A percentile compares a stretch with the other conserved stretches of the same genome.
Conservation (phyloP, 1,140 invertebrate genomes). For the Sesamia nonagrioides region DNA sequence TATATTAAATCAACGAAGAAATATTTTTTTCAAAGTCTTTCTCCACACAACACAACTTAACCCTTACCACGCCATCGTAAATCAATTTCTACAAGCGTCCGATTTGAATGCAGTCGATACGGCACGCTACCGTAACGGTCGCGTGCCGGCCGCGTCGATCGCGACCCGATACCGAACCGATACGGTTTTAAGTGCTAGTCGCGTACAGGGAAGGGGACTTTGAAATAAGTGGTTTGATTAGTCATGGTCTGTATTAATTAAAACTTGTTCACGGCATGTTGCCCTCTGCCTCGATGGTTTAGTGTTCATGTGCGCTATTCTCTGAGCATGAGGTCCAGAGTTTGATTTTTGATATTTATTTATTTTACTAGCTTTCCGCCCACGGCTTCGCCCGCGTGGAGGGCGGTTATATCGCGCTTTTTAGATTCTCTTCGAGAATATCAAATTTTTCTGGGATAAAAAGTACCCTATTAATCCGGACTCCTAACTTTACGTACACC, state of each 20-base stretch:
- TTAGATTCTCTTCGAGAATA: too few species aligned
- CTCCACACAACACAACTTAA: conserved; percentile 46
- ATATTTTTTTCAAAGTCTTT: conserved; percentile 17
- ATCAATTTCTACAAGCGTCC: conserved; percentile 59
- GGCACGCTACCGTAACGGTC: conserved; percentile 49
- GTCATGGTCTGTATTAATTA: not conserved
- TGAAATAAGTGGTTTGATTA: not conserved
- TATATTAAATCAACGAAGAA: not conserved
- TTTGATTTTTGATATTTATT: too few species aligned
- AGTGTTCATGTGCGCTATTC: too few species aligned
- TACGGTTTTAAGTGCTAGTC: conserved; percentile 39
- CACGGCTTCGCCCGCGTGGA: too few species aligned
- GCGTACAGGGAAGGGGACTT: conserved; percentile 34
- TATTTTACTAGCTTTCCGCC: too few species aligned
- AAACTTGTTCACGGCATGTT: not conserved
- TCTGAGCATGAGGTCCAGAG: too few species aligned
- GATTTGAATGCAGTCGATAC: conserved; percentile 53
- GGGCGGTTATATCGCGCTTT: too few species aligned
- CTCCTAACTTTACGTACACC: too few species aligned
- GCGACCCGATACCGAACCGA: conserved; percentile 40
- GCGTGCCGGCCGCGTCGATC: conserved; percentile 51
- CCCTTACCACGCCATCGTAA: conserved; percentile 46
- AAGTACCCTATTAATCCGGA: too few species aligned
- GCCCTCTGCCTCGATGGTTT: too few species aligned
- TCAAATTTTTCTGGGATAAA: too few species aligned